Evolutionary conservation across 2,113 vertebrate genomes (phyloP).

Genomic region (Phalacrocorax brasilianus): DNA sequence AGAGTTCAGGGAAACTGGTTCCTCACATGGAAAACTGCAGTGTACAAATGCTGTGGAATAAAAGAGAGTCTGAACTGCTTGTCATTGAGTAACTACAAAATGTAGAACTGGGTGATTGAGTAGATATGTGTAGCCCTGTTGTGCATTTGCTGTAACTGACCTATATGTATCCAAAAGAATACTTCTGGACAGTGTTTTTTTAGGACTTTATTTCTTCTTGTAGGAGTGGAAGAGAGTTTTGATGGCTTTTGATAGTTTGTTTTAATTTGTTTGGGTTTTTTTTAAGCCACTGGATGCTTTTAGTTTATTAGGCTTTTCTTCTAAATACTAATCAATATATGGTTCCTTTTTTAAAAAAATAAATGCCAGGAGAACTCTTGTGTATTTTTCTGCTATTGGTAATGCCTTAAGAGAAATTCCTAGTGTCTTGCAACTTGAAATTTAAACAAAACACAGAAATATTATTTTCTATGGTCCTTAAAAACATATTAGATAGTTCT

Average conservation of each 20-base stretch:
- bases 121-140: background rate
- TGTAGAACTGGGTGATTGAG: background rate
- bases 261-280: background rate
- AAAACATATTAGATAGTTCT: background rate
- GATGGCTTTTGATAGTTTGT: background rate
- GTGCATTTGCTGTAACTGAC: background rate
- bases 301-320: background rate
- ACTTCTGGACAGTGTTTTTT: background rate
- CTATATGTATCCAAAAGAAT: background rate
- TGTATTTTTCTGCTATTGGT: background rate
- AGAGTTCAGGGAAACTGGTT: background rate
- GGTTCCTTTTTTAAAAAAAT: background rate
- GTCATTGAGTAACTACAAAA: background rate
- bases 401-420: background rate
- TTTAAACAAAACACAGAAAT: background rate
- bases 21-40: background rate
- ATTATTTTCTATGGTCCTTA: background rate
- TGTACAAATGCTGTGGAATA: background rate
- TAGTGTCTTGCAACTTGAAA: background rate
- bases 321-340: background rate
- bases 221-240: background rate
- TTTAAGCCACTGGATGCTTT: background rate
- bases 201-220: background rate
- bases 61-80: background rate
- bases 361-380: background rate